phyloP scores from a whole-genome alignment of 2,888 invertebrate genomes.

The Corythucha ciliata region DNA sequence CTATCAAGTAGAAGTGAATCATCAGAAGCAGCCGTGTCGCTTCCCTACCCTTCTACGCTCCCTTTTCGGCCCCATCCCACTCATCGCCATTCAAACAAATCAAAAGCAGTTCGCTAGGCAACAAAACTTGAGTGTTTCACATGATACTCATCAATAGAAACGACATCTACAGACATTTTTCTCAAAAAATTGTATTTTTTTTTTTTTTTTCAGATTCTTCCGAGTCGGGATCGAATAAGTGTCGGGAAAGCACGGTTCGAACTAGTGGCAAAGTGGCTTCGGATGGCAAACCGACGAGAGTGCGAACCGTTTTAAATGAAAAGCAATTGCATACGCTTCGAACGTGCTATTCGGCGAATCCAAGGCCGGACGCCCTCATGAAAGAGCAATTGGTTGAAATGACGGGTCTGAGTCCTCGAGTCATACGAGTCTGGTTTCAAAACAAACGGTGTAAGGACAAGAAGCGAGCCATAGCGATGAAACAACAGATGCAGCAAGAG shows the following conservation, averaged over 20 bases:
- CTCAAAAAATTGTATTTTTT: background rate
- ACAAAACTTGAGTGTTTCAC: background rate
- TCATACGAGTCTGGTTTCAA: constrained; percentile 99
- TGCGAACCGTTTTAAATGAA: constrained; percentile 96
- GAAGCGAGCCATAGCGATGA: constrained; percentile 92
- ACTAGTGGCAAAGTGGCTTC: constrained; percentile 43
- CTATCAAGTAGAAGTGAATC: constrained; percentile 22
- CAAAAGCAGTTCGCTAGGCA: constrained; percentile 17
- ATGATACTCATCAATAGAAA: background rate
- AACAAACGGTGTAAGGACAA: constrained; percentile 97
- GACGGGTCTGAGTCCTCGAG: constrained; percentile 93
- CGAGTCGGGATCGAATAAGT: constrained; percentile 82
- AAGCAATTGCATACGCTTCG: constrained; percentile 95
- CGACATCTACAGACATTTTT: background rate
- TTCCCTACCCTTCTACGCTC: too few relatives aligned
- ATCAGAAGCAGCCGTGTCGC: too few relatives aligned
- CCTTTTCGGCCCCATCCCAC: too few relatives aligned
- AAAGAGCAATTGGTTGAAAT: constrained; percentile 99
- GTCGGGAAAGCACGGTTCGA: constrained; percentile 49
- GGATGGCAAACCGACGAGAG: constrained; percentile 95
- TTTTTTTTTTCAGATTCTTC: constrained; percentile 66
- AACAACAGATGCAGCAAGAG: constrained; percentile 96
- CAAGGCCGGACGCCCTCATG: constrained; percentile 96
- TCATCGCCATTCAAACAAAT: too few relatives aligned
- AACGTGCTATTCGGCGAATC: constrained; percentile 96